Percentiles rank a stretch among this genome's conserved stretches.
Evolutionary conservation across 2,113 vertebrate genomes (phyloP).

Genomic region (Isichthys henryi): DNA sequence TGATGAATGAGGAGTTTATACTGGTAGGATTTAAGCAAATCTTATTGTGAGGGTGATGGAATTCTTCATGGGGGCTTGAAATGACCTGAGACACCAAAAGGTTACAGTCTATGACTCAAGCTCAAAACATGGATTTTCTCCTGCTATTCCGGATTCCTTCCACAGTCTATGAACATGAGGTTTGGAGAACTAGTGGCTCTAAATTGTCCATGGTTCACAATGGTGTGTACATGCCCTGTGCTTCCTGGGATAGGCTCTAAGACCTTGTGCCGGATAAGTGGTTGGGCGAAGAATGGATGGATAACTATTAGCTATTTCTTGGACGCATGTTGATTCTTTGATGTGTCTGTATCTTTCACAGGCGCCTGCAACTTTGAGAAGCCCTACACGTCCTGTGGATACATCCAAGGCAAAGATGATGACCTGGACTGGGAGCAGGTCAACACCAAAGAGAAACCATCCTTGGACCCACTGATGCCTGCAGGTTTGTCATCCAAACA

Average conservation of each 20-base stretch:
- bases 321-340: background rate
- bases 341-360: constrained; percentile 34
- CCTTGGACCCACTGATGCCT: constrained; percentile 71
- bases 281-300: background rate
- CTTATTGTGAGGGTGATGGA: background rate
- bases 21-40: background rate
- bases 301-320: background rate
- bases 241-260: background rate
- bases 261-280: background rate
- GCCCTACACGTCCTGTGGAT: constrained; percentile 68
- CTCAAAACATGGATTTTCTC: background rate
- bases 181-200: background rate
- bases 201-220: background rate
- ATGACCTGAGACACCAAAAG: background rate
- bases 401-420: constrained; percentile 77
- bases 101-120: background rate
- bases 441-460: constrained; percentile 58
- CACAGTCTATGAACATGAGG: background rate
- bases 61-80: background rate
- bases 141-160: background rate
- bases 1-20: constrained; percentile 6
- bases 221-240: background rate
- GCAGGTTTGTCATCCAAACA: constrained; percentile 62
- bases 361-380: constrained; percentile 77
- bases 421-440: constrained; percentile 90